Conservation (phyloP, 2,113 vertebrate species). For the Campylorhamphus procurvoides region DNA sequence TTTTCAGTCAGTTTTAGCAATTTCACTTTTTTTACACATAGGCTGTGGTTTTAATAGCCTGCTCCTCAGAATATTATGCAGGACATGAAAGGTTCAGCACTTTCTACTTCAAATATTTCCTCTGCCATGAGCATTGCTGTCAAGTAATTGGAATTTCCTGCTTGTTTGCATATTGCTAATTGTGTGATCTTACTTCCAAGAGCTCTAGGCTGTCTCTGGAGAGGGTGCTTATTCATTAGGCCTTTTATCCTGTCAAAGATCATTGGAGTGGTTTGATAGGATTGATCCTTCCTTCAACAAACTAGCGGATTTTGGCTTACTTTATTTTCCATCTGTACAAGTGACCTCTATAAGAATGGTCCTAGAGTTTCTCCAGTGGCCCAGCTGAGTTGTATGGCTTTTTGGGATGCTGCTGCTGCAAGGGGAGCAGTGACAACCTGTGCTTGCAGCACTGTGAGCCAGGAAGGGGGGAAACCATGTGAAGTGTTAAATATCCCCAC, state of each 20-base stretch:
- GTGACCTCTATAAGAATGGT: neutral
- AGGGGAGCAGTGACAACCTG: neutral
- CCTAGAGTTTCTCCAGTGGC: neutral
- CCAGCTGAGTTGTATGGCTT: neutral
- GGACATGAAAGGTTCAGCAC: neutral
- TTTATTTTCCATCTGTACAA: neutral
- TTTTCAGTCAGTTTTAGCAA: neutral
- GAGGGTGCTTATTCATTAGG: constrained; percentile 20
- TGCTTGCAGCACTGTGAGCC: neutral
- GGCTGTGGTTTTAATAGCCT: neutral
- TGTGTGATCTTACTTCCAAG: constrained; percentile 18
- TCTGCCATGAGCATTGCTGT: neutral
- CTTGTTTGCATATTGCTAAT: constrained; percentile 41
- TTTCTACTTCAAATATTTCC: neutral
- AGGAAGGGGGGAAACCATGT: neutral
- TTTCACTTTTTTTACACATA: neutral
- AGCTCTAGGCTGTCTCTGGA: neutral
- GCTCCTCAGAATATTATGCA: neutral
- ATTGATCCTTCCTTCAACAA: neutral
- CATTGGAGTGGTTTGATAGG: neutral
- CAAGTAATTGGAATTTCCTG: constrained; percentile 40
- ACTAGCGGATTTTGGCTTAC: neutral
- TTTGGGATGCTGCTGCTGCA: neutral
- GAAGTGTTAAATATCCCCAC: neutral
- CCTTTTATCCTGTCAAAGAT: constrained; percentile 22